These are phyloP conservation scores for Leucophenga maculata DNA, from an alignment of 2,888 invertebrate genomes.

Conservation along the genomic window DNA sequence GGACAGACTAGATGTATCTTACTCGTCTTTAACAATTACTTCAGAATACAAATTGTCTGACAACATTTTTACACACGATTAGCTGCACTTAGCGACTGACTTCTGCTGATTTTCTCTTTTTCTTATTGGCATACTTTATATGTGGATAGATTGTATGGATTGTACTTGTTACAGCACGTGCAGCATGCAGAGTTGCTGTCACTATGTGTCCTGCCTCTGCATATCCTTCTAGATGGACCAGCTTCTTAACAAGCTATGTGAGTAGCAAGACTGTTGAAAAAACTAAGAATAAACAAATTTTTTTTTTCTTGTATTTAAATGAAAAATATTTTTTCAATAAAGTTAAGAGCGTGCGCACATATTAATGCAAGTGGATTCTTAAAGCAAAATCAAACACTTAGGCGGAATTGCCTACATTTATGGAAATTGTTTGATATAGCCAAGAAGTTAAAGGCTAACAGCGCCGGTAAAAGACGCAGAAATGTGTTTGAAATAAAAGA, in stretches of 20 bases:
- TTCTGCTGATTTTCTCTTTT: too few relatives aligned
- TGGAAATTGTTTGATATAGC: not conserved
- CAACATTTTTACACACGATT: constrained; percentile 62
- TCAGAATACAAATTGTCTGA: constrained; percentile 37
- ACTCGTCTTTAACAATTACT: not conserved
- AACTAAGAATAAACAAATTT: not conserved
- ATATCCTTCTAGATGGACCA: not conserved
- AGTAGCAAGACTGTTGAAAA: not conserved
- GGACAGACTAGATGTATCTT: too few relatives aligned
- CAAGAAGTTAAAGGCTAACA: too few relatives aligned
- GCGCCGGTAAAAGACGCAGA: not conserved
- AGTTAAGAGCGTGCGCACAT: too few relatives aligned
- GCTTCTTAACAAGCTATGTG: too few relatives aligned
- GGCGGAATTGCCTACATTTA: not conserved
- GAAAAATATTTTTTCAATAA: not conserved
- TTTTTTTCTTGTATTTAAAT: not conserved
- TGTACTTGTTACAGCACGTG: not conserved
- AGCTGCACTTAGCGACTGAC: constrained; percentile 42
- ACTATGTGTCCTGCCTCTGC: too few relatives aligned
- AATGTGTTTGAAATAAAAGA: not conserved
- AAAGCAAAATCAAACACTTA: not conserved
- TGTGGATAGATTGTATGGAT: too few relatives aligned
- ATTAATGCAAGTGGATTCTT: too few relatives aligned
- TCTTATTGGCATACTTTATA: too few relatives aligned
- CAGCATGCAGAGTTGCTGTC: too few relatives aligned